A percentile compares a stretch with the other conserved stretches of the same genome.
These are phyloP conservation scores for Periophthalmus magnuspinnatus DNA, from an alignment of 2,797 vertebrate genomes.

Conservation along the genomic window DNA sequence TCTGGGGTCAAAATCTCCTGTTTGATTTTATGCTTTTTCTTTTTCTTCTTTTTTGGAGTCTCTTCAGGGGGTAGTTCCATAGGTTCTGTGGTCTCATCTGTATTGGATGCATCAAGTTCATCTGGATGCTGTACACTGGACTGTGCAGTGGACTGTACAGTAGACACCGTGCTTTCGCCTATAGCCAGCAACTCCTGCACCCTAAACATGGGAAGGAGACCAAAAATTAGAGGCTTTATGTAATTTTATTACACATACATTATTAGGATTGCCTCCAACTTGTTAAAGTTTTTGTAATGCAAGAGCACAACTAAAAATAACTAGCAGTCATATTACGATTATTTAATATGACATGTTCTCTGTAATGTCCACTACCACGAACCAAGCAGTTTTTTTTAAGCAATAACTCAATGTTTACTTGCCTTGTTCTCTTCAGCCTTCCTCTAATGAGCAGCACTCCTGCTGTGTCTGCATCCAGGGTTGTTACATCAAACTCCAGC, in stretches of 20 bases:
- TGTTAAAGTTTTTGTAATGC: background rate
- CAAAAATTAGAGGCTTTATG: background rate
- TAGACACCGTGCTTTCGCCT: constrained; percentile 37
- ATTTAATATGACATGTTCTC: background rate
- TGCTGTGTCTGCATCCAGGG: constrained; percentile 87
- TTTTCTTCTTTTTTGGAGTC: constrained; percentile 70
- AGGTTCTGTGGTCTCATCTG: constrained; percentile 31
- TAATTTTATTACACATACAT: too few species aligned
- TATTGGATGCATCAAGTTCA: constrained; percentile 7
- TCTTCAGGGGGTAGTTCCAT: constrained; percentile 15
- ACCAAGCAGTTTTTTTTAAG: background rate
- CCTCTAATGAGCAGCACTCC: constrained; percentile 94
- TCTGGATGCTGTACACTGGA: constrained; percentile 19
- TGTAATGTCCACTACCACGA: background rate
- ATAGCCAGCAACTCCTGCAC: constrained; percentile 73
- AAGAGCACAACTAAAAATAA: background rate
- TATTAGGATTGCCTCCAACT: too few species aligned
- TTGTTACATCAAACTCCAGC: constrained; percentile 86
- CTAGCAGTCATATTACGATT: too few species aligned
- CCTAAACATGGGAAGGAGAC: constrained; percentile 31
- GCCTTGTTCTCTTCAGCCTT: constrained; percentile 80
- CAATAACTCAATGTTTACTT: constrained; percentile 12
- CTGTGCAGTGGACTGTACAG: background rate
- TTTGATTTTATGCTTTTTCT: constrained; percentile 68
- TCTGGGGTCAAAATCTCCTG: constrained; percentile 12